phyloP scores from a whole-genome alignment of 2,113 vertebrate species.

The Ibidorhyncha struthersii region DNA sequence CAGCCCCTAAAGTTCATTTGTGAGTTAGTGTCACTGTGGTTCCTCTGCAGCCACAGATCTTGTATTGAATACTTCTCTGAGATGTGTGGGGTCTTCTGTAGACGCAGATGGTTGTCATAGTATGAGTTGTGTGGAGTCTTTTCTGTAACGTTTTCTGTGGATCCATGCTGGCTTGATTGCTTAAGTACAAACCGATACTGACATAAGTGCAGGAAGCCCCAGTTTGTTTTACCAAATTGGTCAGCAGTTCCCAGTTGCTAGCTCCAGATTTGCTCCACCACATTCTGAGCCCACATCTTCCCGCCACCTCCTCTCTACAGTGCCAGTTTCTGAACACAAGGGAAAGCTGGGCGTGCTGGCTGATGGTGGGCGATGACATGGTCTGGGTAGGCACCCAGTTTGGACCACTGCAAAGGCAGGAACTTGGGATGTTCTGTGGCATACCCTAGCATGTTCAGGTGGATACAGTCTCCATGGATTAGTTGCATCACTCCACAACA shows the following conservation, averaged over 20 bases:
- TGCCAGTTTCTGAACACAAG: neutral
- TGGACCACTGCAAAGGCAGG: neutral
- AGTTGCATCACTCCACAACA: neutral
- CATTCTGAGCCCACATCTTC: neutral
- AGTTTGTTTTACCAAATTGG: neutral
- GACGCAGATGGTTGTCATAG: neutral
- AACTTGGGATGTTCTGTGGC: neutral
- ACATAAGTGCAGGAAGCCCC: neutral
- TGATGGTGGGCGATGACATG: neutral
- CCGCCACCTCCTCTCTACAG: neutral
- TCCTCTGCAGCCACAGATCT: neutral
- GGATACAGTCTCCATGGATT: neutral
- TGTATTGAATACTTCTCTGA: neutral
- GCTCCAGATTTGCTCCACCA: neutral
- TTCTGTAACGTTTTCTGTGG: neutral
- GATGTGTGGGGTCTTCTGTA: neutral
- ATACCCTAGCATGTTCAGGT: neutral
- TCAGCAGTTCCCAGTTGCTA: neutral
- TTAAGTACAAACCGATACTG: rapidly evolving
- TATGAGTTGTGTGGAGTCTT: neutral
- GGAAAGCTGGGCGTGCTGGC: neutral
- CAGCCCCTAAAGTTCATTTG: neutral
- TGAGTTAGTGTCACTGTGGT: neutral
- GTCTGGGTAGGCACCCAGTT: neutral
- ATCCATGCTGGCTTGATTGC: rapidly evolving